Evolutionary conservation across 2,113 vertebrate species (phyloP).

Genomic region (Girardinichthys multiradiatus): DNA sequence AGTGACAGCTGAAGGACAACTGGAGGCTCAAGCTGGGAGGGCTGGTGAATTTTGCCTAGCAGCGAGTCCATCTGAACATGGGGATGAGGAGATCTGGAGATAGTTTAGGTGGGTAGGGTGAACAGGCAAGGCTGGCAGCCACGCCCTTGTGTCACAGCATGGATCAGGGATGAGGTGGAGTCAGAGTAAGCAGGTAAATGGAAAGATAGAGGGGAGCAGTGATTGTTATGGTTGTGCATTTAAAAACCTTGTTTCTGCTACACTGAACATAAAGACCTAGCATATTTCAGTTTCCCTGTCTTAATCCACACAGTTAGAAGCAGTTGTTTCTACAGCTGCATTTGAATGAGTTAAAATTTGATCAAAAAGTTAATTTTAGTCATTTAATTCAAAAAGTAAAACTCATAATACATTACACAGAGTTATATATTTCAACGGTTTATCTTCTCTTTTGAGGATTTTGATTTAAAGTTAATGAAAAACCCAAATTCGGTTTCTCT

Average conservation of each 20-base stretch:
- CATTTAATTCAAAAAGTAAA: background rate
- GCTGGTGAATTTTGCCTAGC: conserved; percentile 38
- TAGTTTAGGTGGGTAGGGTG: conserved; percentile 33
- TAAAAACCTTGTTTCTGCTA: conserved; percentile 23
- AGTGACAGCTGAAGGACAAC: conserved; percentile 61
- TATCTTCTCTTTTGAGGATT: background rate
- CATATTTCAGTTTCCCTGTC: background rate
- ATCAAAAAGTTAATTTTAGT: background rate
- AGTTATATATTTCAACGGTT: background rate
- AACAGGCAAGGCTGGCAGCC: conserved; percentile 36
- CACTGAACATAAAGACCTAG: conserved; percentile 8
- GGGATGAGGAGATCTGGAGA: conserved; percentile 55
- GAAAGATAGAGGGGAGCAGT: conserved; percentile 40
- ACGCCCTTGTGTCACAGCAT: conserved; percentile 44
- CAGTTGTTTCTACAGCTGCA: background rate
- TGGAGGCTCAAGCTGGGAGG: conserved; percentile 36
- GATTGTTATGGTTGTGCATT: conserved; percentile 37
- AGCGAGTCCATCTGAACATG: conserved; percentile 48
- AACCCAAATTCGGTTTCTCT: background rate
- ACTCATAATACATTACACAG: background rate
- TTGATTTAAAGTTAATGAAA: background rate
- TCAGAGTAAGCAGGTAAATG: conserved; percentile 62
- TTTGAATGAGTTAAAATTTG: background rate
- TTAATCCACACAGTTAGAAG: background rate
- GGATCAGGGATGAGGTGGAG: conserved; percentile 62